Conservation (phyloP, 2,888 invertebrate species). For the Dryadula phaetusa region DNA sequence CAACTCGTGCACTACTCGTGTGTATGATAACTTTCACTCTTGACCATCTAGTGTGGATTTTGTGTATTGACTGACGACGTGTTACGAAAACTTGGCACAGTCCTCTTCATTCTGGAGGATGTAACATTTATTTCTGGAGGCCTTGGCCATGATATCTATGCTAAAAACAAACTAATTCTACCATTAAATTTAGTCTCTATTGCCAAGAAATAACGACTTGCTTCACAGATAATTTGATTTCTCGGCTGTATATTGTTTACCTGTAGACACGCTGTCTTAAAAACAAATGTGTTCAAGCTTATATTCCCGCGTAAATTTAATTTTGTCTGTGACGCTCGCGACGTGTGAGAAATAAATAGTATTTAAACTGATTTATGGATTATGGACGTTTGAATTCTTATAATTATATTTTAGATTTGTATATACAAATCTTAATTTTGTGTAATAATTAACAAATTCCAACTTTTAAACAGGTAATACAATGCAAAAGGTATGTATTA, state of each 20-base stretch:
- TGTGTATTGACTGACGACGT: conserved; percentile 66
- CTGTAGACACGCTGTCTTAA: conserved; percentile 26
- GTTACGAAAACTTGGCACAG: conserved; percentile 73
- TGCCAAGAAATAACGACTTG: conserved; percentile 44
- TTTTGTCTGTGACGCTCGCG: conserved; percentile 7
- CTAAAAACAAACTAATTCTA: conserved; percentile 50
- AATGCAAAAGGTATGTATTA: too few species aligned
- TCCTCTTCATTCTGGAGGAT: conserved; percentile 67
- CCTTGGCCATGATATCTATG: conserved; percentile 64
- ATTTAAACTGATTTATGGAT: neutral
- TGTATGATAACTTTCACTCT: conserved; percentile 51
- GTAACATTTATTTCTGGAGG: conserved; percentile 83
- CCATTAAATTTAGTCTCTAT: conserved; percentile 55
- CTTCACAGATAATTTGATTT: conserved; percentile 8
- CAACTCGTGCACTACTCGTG: conserved; percentile 54
- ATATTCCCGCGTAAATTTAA: conserved; percentile 38
- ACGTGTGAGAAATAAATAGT: neutral
- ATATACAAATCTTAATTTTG: too few species aligned
- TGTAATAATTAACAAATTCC: too few species aligned
- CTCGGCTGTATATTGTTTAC: conserved; percentile 23
- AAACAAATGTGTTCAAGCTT: conserved; percentile 37
- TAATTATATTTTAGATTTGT: too few species aligned
- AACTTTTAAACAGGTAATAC: too few species aligned
- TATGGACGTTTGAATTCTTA: neutral
- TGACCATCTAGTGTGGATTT: conserved; percentile 65